Base-by-base conservation (phyloP, 2,797 vertebrate species). In the Crocodylus rhombifer region DNA sequence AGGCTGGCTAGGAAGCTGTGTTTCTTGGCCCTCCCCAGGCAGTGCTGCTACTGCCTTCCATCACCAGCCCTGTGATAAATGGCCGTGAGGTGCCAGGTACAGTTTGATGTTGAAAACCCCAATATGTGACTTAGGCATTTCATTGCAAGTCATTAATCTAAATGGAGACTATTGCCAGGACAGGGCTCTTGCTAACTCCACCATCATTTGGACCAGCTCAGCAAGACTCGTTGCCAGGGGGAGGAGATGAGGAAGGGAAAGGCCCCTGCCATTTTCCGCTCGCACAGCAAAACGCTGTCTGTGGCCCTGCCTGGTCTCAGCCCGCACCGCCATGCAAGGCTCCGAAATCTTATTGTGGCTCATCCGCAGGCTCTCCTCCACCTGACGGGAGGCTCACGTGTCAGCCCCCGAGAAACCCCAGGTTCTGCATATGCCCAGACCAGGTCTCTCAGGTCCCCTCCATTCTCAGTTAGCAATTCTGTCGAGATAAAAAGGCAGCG, bases 41-140 rank as follows among this genome's bases (percentile, higher is more conserved):
- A 87, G 90, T 88, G 94, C 96, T 85, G 95, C 89, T 28, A 91
- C 89, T 62, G 94, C 95, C 94, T 95, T 58, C 95, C 95, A 94
- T 97, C 95, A 94, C 95, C 95, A 96, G 94, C 88, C 93, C 14
- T 2, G 76, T 95, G 96, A 97, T 95, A 90, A 94, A 97, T 91
- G 95, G 95, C 95, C 30, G 82, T 82, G 20, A 94, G 95, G 96
- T 86, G 96, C 95, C 95, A 96, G 96, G 93, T 95, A 95, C 93
- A 91, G 93, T 86, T 96, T 96, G 92, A 6, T 21, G 56, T 4
- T 86, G 94, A 91, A 95, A 96, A 96, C 91, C 95, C 95, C 94
- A 78, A 87, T 92, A 57, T 94, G 96, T 90, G 95, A 95, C 95
- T 60, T 42, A 88, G 94, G 93, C 94, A 92, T 96, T 95, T 95